Conservation (phyloP, 2,113 vertebrate genomes). For the Alaudala cheleensis region DNA sequence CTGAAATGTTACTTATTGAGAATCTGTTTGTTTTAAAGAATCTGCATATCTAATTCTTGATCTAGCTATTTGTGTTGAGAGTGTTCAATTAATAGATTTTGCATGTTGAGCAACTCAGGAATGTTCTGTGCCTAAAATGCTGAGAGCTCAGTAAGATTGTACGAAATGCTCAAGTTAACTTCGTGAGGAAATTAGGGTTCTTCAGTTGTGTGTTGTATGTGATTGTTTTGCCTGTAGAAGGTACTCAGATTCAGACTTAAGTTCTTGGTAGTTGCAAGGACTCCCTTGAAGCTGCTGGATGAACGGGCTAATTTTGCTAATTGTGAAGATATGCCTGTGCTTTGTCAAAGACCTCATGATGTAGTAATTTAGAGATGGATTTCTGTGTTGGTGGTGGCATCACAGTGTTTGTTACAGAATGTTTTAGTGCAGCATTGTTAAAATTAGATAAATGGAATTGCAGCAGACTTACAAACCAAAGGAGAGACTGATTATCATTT, state of each 20-base stretch:
- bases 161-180: neutral
- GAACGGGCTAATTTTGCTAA: neutral
- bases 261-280: neutral
- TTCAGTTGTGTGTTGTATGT: neutral
- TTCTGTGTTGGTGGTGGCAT: neutral
- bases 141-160: neutral
- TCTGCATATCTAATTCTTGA: neutral
- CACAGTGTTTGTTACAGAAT: neutral
- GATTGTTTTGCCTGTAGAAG: neutral
- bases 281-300: accelerated
- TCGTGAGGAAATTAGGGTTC: neutral
- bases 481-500: neutral
- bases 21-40: neutral
- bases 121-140: neutral
- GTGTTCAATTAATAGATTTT: neutral
- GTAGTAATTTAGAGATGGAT: neutral
- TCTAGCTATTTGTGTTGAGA: neutral
- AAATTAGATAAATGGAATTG: neutral
- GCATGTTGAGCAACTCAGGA: neutral
- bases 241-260: neutral
- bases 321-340: neutral
- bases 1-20: neutral
- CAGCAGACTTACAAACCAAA: neutral
- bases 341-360: neutral
- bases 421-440: neutral